A percentile compares a stretch with the other conserved stretches of the same genome.
phyloP scores from a whole-genome alignment of 1,140 invertebrate species.

The Riptortus pedestris region DNA sequence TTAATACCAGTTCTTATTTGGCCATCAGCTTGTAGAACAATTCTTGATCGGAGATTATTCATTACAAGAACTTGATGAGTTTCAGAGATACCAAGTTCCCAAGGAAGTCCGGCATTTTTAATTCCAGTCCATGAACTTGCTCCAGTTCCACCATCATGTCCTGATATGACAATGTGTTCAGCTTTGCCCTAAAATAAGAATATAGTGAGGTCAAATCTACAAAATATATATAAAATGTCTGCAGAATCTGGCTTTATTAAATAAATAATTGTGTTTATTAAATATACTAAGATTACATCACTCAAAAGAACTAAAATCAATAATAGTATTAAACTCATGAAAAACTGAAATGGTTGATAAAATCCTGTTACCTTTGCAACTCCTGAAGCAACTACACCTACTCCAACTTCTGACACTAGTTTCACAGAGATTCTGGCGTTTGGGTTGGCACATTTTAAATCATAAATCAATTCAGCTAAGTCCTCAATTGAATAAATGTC shows the following conservation, averaged over 20 bases:
- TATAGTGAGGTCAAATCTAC: conserved; percentile 17
- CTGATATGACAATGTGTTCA: conserved; percentile 96
- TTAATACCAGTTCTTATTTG: conserved; percentile 68
- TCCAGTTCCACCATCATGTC: conserved; percentile 96
- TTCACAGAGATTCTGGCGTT: conserved; percentile 92
- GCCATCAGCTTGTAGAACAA: conserved; percentile 90
- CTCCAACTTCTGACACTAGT: conserved; percentile 95
- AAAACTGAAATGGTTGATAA: too few relatives aligned
- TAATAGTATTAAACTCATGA: too few relatives aligned
- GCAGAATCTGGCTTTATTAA: background rate
- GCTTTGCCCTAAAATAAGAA: conserved; percentile 69
- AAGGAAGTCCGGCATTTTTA: conserved; percentile 90
- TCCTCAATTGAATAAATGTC: conserved; percentile 99
- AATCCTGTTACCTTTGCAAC: conserved; percentile 92
- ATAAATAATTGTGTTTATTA: background rate
- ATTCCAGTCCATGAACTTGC: conserved; percentile 96
- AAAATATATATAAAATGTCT: background rate
- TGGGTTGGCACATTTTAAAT: conserved; percentile 96
- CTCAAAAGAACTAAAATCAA: too few relatives aligned
- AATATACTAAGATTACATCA: background rate
- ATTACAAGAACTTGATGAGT: conserved; percentile 93
- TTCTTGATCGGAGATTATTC: conserved; percentile 88
- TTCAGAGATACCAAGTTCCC: conserved; percentile 95
- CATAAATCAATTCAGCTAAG: conserved; percentile 95
- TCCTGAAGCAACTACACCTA: conserved; percentile 93